Evolutionary conservation across 53 echinoderm and acorn worm genomes (phyloP), one percentile per base, ranked within the genome.

Genomic region (Paelopatides confundens): DNA sequence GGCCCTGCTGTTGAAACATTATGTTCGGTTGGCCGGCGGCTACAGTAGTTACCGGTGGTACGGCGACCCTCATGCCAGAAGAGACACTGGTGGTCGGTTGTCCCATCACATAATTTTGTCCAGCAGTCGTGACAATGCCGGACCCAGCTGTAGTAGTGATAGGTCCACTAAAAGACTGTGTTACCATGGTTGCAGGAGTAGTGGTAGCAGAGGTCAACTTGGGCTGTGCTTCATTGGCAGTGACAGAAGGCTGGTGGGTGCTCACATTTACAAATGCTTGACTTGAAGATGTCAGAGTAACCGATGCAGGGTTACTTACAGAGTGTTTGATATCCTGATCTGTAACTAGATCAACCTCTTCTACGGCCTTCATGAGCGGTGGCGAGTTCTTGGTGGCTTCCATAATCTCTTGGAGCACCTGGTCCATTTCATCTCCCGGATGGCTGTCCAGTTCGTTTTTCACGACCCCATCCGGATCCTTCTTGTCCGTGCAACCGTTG

Each of bases 111-210:
- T 13, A 29, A 18, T 31, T 34, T 30, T 79, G 51, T 21, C 79
- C 79, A 51, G 79, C 79, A 26, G 51, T 79, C 28, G 77, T 47
- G 26, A 77, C 50, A 7, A 77, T 26, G 29, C 38, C 49, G 4
- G 32, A 35, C 24, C 82, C 82, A 0, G 90, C 92, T 23, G 96
- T 92, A 2, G 96, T 93, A 23, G 90, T 88, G 58, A 96, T 93
- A 0, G 96, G 96, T 23, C 93, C 91, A 37, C 90, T 96, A 24
- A 96, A 86, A 5, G 93, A 91, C 68, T 96, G 96, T 0, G 96
- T 93, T 13, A 92, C 92, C 23, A 90, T 88, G 12, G 96, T 96
- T 9, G 85, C 53, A 40, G 92, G 90, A 28, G 89, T 89, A 2
- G 92, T 93, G 23, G 91, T 91, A 7, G 92, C 88, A 31, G 90